phyloP scores from a whole-genome alignment of 2,113 vertebrate species.

The Nothobranchius kuhntae region DNA sequence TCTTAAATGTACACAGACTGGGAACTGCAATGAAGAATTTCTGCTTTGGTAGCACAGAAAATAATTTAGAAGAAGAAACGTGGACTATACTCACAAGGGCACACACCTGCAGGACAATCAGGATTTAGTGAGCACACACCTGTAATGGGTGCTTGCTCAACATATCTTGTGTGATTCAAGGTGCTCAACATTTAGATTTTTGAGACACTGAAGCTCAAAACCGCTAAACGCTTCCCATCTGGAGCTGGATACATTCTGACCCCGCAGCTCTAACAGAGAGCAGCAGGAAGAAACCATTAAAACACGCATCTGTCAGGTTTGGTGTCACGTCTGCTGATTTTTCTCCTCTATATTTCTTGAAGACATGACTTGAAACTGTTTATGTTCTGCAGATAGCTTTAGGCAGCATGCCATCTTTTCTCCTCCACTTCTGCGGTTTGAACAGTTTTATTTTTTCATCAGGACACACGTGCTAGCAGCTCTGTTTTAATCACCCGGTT shows the following conservation, averaged over 20 bases:
- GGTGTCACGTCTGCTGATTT: neutral
- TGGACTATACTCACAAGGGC: neutral
- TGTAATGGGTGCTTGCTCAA: neutral
- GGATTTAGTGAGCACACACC: neutral
- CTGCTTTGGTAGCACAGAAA: neutral
- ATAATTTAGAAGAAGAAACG: neutral
- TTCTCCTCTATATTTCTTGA: neutral
- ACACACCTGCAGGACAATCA: neutral
- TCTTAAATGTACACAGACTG: no score
- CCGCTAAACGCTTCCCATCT: neutral
- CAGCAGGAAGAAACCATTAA: neutral
- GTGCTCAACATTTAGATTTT: neutral
- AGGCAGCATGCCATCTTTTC: neutral
- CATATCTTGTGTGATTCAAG: neutral
- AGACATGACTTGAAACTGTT: neutral
- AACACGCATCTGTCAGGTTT: neutral
- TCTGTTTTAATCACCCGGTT: neutral
- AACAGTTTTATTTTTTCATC: no score
- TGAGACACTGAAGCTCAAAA: neutral
- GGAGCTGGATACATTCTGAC: neutral
- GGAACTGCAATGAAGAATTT: neutral
- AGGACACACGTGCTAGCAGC: neutral
- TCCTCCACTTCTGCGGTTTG: neutral
- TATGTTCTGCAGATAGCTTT: neutral
- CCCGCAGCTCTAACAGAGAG: neutral